Evolutionary conservation across 2,888 invertebrate genomes (phyloP).

Genomic region (Cryptus viduatorius): DNA sequence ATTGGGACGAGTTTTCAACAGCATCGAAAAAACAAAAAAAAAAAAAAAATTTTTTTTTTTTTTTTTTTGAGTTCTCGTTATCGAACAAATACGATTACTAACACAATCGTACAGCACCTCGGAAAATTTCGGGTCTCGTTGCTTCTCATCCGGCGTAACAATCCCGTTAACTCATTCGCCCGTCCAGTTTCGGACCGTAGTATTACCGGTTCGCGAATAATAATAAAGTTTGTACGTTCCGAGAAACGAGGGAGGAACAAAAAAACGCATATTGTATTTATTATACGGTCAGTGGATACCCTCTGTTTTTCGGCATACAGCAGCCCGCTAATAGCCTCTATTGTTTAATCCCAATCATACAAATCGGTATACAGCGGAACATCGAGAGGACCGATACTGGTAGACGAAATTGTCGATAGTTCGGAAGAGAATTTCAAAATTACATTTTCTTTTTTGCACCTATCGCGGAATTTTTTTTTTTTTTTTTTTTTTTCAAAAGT

Average conservation of each 20-base stretch:
- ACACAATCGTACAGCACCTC: not conserved
- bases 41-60: too few species aligned
- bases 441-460: too few species aligned
- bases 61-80: not conserved
- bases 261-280: conserved; percentile 19
- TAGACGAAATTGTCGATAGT: too few species aligned
- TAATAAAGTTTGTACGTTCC: not conserved
- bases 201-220: not conserved
- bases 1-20: not conserved
- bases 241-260: not conserved
- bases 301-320: conserved; percentile 6
- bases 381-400: too few species aligned
- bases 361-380: conserved; percentile 64
- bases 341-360: conserved; percentile 78
- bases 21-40: not conserved
- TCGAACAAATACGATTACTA: not conserved
- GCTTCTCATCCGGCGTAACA: not conserved
- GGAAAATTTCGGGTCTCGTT: not conserved
- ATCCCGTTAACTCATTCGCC: not conserved
- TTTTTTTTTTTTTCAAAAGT: too few species aligned
- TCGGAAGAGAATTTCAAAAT: too few species aligned
- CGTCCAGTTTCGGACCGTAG: not conserved
- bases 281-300: conserved; percentile 6
- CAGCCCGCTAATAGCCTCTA: conserved; percentile 68
- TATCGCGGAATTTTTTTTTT: too few species aligned